Conservation (phyloP, 1,140 invertebrate species). For the Drosophila guanche region DNA sequence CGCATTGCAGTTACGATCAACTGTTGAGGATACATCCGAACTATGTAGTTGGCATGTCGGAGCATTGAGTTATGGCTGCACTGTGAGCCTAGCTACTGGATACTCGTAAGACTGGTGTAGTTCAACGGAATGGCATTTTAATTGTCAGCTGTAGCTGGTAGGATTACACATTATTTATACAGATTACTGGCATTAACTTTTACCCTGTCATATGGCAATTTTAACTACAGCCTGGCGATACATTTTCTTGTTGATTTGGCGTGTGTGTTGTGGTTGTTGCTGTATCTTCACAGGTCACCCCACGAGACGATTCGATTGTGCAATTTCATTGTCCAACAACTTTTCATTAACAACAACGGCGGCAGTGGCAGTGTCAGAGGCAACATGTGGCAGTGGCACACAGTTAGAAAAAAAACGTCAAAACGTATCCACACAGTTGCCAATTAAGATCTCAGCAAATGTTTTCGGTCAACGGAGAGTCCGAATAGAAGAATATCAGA, state of each 20-base stretch:
- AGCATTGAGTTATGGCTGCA: constrained; percentile 5
- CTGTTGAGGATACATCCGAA: constrained; percentile 14
- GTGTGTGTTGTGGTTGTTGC: neutral
- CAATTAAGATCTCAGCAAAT: constrained; percentile 71
- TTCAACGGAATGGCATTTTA: constrained; percentile 58
- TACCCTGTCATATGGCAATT: constrained; percentile 45
- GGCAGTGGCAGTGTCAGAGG: constrained; percentile 17
- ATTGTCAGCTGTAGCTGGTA: constrained; percentile 53
- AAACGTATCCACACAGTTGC: constrained; percentile 58
- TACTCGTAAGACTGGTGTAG: constrained; percentile 12
- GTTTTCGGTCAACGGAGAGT: constrained; percentile 34
- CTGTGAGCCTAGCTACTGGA: constrained; percentile 9
- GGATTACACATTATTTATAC: constrained; percentile 68
- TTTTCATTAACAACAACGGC: constrained; percentile 76
- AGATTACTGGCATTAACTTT: constrained; percentile 54
- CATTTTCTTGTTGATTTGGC: constrained; percentile 25
- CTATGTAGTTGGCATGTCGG: constrained; percentile 18
- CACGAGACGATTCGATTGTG: constrained; percentile 53
- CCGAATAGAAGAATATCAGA: constrained; percentile 56
- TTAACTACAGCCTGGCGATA: constrained; percentile 26
- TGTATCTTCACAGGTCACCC: constrained; percentile 44
- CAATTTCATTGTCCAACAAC: constrained; percentile 69
- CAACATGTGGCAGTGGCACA: constrained; percentile 10
- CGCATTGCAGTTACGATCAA: constrained; percentile 24
- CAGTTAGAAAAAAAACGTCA: constrained; percentile 39